phyloP scores from a whole-genome alignment of 2,113 vertebrate species.

The Phaethornis superciliosus region DNA sequence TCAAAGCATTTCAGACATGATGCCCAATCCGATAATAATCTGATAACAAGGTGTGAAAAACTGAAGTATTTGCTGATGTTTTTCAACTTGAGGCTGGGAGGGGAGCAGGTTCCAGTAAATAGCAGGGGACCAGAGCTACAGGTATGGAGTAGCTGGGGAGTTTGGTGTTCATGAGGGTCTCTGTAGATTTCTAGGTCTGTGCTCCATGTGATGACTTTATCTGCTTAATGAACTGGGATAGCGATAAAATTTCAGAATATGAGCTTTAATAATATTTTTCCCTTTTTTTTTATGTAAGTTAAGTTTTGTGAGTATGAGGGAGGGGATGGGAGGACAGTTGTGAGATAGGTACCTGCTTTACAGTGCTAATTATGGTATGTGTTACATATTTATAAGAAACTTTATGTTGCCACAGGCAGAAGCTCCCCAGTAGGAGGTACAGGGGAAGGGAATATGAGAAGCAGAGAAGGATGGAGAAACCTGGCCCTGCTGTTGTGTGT shows the following conservation, averaged over 20 bases:
- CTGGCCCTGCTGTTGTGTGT: neutral
- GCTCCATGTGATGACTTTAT: neutral
- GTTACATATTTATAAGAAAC: constrained; percentile 12
- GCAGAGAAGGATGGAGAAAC: neutral
- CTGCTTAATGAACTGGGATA: neutral
- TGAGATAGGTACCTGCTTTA: neutral
- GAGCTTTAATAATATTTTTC: neutral
- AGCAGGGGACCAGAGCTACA: neutral
- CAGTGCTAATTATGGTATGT: constrained; percentile 14
- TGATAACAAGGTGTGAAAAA: neutral
- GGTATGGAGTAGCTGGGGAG: neutral
- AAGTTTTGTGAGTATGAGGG: neutral
- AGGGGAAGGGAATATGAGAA: neutral
- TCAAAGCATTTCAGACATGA: neutral
- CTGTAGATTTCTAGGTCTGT: neutral
- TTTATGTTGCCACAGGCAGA: neutral
- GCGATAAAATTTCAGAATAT: neutral
- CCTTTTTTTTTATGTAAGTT: neutral
- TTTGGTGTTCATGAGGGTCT: neutral
- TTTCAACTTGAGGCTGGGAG: neutral
- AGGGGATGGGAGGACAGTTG: neutral
- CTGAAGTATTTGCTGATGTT: neutral
- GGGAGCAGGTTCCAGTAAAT: neutral
- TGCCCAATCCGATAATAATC: neutral
- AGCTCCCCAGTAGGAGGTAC: neutral